Evolutionary conservation across 2,113 vertebrate genomes (phyloP), one percentile per base, ranked within the genome.

Genomic region (Labrus mixtus): DNA sequence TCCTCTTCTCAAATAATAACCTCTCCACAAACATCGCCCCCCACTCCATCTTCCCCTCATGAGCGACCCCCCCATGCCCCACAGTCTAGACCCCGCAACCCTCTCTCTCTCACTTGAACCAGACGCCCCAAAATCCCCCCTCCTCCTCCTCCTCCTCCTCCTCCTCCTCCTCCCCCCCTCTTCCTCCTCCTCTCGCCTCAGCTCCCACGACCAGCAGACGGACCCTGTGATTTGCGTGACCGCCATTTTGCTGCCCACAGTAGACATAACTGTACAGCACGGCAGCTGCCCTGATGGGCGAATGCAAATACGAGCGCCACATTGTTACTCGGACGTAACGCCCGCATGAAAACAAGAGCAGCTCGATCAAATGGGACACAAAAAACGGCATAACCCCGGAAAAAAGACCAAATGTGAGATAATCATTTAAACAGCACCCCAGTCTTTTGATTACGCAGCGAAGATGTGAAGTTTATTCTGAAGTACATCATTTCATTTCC

Each of bases 191-290:
- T 51, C 56, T 79, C 80, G 77, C 77, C 83, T 76, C 76, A 43
- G 76, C 88, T 89, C 86, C 83, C 85, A 90, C 67, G 81, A 88
- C 88, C 77, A 48, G 78, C 76, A 86, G 77, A 90, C 84, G 90
- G 81, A 85, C 83, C 87, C 81, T 62, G 68, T 87, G 89, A 92
- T 87, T 91, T 53, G 84, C 79, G 81, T 91, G 89, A 91, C 92
- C 88, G 85, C 92, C 92, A 93, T 93, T 91, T 93, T 93, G 89
- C 91, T 90, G 88, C 81, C 88, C 90, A 89, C 76, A 81, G 84
- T 78, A 85, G 74, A 76, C 56, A 78, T 69, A 79, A 93, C 88
- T 92, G 92, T 91, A 92, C 86, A 58, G 78, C 78, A 17, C 78
- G 54, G 88, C 92, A 92, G 91, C 91, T 91, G 89, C 79, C 76